Conservation (phyloP, 2,888 invertebrate genomes). For the Cynaeus angustus region DNA sequence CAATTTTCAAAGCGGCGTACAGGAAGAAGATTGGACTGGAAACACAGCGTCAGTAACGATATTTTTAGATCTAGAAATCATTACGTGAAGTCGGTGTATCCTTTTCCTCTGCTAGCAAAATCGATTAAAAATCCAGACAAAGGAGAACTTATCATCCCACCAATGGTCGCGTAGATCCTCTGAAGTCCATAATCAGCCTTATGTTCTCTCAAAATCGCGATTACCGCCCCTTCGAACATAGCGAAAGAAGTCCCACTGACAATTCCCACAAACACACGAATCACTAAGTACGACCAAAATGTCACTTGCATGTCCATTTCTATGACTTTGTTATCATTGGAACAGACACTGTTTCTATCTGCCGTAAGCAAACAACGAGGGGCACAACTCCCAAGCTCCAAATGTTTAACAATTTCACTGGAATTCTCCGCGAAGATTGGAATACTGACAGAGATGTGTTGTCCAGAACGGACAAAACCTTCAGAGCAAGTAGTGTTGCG, state of each 20-base stretch:
- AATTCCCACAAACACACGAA: constrained; percentile 78
- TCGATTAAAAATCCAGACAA: constrained; percentile 84
- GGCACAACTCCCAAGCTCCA: constrained; percentile 73
- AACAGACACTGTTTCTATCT: constrained; percentile 76
- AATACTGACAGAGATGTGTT: constrained; percentile 69
- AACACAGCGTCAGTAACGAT: constrained; percentile 46
- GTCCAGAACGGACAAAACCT: constrained; percentile 68
- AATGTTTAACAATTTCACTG: constrained; percentile 62
- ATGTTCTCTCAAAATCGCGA: constrained; percentile 83
- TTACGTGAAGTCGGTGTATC: constrained; percentile 84
- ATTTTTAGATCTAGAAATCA: constrained; percentile 3
- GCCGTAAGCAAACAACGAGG: constrained; percentile 77
- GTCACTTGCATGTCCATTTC: constrained; percentile 80
- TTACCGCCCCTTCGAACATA: constrained; percentile 87
- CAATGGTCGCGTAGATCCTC: constrained; percentile 83
- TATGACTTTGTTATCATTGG: constrained; percentile 75
- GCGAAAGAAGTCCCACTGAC: constrained; percentile 85
- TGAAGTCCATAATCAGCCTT: constrained; percentile 86
- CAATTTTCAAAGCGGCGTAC: constrained; percentile 81
- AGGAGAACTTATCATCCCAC: constrained; percentile 87
- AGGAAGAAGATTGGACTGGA: constrained; percentile 85
- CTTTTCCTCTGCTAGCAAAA: constrained; percentile 81
- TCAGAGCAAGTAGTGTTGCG: constrained; percentile 56
- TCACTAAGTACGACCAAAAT: constrained; percentile 82
- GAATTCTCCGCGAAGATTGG: constrained; percentile 70